Evolutionary conservation across 2,797 vertebrate genomes (phyloP).

Genomic region (Xenops minutus): DNA sequence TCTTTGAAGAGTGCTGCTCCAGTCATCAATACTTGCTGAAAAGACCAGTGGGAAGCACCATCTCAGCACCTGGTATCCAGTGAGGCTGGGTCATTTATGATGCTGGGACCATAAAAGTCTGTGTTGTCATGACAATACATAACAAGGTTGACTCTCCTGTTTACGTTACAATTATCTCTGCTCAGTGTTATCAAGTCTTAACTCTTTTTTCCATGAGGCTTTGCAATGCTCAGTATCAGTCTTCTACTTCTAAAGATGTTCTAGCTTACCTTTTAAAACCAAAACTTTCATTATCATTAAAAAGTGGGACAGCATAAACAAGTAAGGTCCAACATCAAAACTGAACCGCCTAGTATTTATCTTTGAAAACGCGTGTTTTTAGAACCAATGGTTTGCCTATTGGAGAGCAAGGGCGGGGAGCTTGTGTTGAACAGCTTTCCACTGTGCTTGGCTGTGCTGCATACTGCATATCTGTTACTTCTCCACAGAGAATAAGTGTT

Average conservation of each 20-base stretch:
- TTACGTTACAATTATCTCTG: background rate
- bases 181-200: background rate
- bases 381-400: background rate
- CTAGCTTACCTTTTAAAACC: background rate
- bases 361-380: background rate
- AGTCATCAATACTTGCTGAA: background rate
- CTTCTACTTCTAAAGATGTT: background rate
- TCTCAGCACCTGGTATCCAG: background rate
- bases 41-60: background rate
- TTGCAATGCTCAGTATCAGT: background rate
- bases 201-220: background rate
- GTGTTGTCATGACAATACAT: background rate
- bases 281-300: background rate
- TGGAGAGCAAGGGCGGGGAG: rapidly evolving
- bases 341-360: background rate
- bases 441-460: background rate
- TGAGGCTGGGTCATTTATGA: background rate
- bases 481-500: background rate
- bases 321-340: background rate
- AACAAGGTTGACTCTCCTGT: background rate
- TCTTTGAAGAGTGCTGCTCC: background rate
- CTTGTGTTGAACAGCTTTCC: background rate
- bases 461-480: background rate
- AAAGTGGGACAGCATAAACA: background rate
- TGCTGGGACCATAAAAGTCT: background rate